phyloP scores from a whole-genome alignment of 2,888 invertebrate species.

The Himalopsyche tibetana region DNA sequence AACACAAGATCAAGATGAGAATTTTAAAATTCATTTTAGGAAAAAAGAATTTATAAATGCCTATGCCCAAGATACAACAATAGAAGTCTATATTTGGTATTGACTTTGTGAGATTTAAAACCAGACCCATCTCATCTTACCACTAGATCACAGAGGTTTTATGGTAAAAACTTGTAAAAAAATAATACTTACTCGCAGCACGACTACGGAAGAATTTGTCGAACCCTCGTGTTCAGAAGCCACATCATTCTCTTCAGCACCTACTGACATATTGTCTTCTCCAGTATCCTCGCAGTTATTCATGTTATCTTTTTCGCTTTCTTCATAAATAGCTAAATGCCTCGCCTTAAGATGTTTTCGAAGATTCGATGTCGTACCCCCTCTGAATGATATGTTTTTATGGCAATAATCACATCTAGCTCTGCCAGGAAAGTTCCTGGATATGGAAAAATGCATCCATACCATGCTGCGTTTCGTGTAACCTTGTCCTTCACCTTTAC shows the following conservation, averaged over 20 bases:
- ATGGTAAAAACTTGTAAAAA: too few relatives aligned
- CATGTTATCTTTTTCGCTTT: not conserved
- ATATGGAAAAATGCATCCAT: not conserved
- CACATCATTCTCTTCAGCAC: not conserved
- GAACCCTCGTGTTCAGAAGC: not conserved
- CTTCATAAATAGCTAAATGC: not conserved
- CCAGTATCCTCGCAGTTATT: not conserved
- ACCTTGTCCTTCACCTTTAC: not conserved
- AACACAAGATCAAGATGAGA: too few relatives aligned
- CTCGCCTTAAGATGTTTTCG: not conserved
- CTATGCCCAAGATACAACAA: too few relatives aligned
- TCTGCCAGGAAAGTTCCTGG: not conserved
- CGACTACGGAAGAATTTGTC: not conserved
- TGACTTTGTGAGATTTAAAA: too few relatives aligned
- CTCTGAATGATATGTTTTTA: not conserved
- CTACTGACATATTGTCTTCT: not conserved
- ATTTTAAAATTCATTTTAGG: too few relatives aligned
- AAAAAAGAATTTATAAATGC: too few relatives aligned
- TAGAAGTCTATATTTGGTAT: too few relatives aligned
- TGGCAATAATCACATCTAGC: conserved; percentile 3
- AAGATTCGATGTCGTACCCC: not conserved
- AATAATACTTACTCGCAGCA: too few relatives aligned
- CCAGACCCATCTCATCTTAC: too few relatives aligned
- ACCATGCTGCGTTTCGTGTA: not conserved
- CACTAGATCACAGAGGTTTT: too few relatives aligned